A percentile compares a stretch with the other conserved stretches of the same genome.
phyloP scores from a whole-genome alignment of 2,888 invertebrate genomes.

The Tetragonula carbonaria region DNA sequence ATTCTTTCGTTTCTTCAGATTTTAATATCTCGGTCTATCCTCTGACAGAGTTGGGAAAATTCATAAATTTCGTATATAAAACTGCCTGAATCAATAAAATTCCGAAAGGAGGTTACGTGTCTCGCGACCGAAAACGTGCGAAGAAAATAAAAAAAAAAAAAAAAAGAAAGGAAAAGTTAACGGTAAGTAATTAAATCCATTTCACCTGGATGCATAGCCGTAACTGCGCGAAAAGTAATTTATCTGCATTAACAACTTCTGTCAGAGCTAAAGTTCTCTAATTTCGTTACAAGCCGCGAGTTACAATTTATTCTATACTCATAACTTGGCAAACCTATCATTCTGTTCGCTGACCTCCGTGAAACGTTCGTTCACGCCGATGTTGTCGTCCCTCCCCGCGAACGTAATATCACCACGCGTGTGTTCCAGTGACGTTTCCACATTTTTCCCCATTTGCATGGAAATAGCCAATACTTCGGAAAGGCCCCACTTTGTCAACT shows the following conservation, averaged over 20 bases:
- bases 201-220: neutral
- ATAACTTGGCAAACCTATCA: no score
- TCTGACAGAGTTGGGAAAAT: no score
- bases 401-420: neutral
- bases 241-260: neutral
- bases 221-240: neutral
- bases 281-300: neutral
- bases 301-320: neutral
- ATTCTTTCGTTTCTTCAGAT: no score
- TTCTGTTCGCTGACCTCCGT: neutral
- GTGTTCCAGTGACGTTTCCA: constrained; percentile 1
- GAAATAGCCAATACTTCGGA: constrained; percentile 12
- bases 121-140: no score
- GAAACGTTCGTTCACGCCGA: constrained; percentile 2
- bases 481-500: constrained; percentile 23
- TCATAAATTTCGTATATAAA: no score
- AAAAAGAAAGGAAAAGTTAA: neutral
- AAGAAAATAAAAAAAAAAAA: no score
- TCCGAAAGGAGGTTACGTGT: neutral
- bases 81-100: no score
- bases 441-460: constrained; percentile 20
- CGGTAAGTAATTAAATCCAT: neutral
- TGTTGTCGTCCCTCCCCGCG: neutral
- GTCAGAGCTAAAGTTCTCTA: neutral
- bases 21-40: no score